Evolutionary conservation across 1,140 invertebrate genomes (phyloP).

Genomic region (Pygmarrhopalites habei): DNA sequence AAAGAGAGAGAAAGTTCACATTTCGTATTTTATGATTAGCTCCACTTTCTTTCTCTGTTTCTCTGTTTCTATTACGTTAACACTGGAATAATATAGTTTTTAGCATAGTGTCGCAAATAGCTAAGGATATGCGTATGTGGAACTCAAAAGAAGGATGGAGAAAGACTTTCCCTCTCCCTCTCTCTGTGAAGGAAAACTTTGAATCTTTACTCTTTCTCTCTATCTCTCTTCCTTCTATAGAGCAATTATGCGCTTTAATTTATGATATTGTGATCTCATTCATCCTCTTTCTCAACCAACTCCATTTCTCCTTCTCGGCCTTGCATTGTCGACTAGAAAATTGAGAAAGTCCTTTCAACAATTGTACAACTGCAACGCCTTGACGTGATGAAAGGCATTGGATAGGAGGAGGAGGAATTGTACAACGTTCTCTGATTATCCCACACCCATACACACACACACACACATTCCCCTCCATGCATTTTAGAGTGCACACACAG

Average conservation of each 20-base stretch:
- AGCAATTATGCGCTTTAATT: constrained; percentile 18
- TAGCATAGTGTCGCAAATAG: too few species aligned
- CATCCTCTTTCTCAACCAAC: not conserved
- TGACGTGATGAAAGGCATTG: too few species aligned
- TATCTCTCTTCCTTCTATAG: constrained; percentile 1
- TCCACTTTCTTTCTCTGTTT: not conserved
- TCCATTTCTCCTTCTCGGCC: not conserved
- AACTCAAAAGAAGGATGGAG: too few species aligned
- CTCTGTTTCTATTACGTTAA: too few species aligned
- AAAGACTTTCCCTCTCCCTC: too few species aligned
- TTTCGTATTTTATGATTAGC: constrained; percentile 7
- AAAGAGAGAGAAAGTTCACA: not conserved
- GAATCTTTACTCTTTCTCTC: constrained; percentile 4
- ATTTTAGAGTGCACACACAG: too few species aligned
- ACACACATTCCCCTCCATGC: too few species aligned
- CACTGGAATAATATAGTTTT: too few species aligned
- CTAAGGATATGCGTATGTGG: not conserved
- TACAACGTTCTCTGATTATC: too few species aligned
- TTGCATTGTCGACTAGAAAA: constrained; percentile 8
- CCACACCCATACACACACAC: too few species aligned
- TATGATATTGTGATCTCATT: constrained; percentile 17
- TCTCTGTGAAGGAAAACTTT: constrained; percentile 12
- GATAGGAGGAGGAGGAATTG: too few species aligned
- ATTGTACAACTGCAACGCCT: too few species aligned
- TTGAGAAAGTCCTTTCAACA: constrained; percentile 2